Conservation (phyloP, 2,797 vertebrate species). For the Spinibarbus caldwelli region DNA sequence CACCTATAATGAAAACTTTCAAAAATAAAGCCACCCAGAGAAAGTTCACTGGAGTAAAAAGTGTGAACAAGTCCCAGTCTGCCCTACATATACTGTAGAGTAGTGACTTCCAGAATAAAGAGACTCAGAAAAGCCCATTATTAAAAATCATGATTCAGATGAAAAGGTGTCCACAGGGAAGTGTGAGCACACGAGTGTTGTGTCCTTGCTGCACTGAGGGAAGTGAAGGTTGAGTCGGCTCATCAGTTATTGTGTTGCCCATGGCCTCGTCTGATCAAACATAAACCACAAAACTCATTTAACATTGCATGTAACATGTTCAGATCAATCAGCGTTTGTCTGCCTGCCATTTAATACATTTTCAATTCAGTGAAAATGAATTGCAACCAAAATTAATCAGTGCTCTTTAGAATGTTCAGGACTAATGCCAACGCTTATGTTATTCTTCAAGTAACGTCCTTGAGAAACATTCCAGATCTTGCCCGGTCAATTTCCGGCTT, state of each 20-base stretch:
- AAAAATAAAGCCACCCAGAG: background rate
- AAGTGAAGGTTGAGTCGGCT: conserved; percentile 7
- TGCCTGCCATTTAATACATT: conserved; percentile 50
- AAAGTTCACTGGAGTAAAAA: background rate
- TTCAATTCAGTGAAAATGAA: conserved; percentile 56
- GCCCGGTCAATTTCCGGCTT: conserved; percentile 14
- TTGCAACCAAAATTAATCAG: conserved; percentile 53
- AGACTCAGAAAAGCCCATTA: background rate
- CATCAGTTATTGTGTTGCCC: background rate
- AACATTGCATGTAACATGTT: conserved; percentile 45
- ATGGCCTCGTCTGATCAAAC: conserved; percentile 29
- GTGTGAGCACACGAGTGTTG: background rate
- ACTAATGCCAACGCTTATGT: conserved; percentile 11
- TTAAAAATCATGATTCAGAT: background rate
- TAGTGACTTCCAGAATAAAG: background rate
- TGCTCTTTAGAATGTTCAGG: conserved; percentile 42
- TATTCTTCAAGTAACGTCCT: conserved; percentile 54
- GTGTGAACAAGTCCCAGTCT: too few relatives aligned
- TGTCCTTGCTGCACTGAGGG: conserved; percentile 3
- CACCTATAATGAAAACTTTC: background rate
- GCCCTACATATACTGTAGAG: too few relatives aligned
- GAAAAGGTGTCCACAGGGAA: background rate
- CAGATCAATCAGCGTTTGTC: conserved; percentile 43
- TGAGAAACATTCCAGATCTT: conserved; percentile 36
- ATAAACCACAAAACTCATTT: conserved; percentile 48